phyloP scores from a whole-genome alignment of 2,888 invertebrate genomes.

The Spodoptera exigua region DNA sequence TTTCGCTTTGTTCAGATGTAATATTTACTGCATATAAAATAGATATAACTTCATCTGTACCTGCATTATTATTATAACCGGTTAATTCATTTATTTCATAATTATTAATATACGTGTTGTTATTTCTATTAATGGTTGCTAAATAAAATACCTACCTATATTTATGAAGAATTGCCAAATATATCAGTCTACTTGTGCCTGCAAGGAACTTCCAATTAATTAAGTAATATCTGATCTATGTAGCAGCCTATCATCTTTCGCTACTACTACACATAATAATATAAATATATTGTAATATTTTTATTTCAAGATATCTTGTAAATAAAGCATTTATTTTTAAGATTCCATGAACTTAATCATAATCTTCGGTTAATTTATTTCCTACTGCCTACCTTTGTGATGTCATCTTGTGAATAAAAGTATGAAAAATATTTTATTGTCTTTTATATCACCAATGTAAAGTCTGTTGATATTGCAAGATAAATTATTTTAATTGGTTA shows the following conservation, averaged over 20 bases:
- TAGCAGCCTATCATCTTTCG: neutral
- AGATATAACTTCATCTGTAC: too few relatives aligned
- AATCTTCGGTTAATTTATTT: neutral
- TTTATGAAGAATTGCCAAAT: slow-evolving; percentile 3
- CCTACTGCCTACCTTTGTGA: slow-evolving; percentile 9
- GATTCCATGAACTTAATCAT: slow-evolving; percentile 14
- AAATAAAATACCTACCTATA: neutral
- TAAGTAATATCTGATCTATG: slow-evolving; percentile 22
- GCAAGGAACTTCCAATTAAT: neutral
- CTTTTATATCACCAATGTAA: neutral
- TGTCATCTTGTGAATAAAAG: slow-evolving; percentile 43
- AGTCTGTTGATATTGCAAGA: slow-evolving; percentile 1
- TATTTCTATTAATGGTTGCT: too few relatives aligned
- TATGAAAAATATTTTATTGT: neutral
- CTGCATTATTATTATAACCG: slow-evolving; percentile 13
- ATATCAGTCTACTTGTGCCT: neutral
- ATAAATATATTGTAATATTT: too few relatives aligned
- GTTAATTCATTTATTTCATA: too few relatives aligned
- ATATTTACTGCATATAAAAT: slow-evolving; percentile 19
- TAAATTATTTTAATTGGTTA: neutral
- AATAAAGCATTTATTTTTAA: slow-evolving; percentile 23
- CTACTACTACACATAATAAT: too few relatives aligned
- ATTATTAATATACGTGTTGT: neutral
- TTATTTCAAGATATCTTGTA: slow-evolving; percentile 20
- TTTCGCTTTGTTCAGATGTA: slow-evolving; percentile 26